Conservation (phyloP, 1,140 invertebrate genomes). For the Tetraneura akinire region DNA sequence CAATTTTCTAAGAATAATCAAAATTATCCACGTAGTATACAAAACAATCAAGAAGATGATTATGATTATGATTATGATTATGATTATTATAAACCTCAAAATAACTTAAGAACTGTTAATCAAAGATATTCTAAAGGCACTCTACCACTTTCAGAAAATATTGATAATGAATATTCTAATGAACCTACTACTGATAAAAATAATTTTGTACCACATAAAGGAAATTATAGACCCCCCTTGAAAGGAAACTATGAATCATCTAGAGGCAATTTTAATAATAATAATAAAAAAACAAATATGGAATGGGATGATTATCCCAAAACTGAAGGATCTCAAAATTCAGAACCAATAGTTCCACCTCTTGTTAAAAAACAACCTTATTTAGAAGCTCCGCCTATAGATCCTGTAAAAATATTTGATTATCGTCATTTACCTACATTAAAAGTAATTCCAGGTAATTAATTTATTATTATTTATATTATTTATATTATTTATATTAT, state of each 20-base stretch:
- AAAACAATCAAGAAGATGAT: not conserved
- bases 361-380: not conserved
- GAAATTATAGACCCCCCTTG: not conserved
- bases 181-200: not conserved
- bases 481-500: too few species aligned
- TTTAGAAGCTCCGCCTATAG: conserved; percentile 32
- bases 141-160: not conserved
- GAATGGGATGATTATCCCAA: not conserved
- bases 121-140: not conserved
- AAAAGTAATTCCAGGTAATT: conserved; percentile 50
- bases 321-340: not conserved
- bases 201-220: not conserved
- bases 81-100: conserved; percentile 21
- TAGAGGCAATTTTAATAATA: conserved; percentile 24
- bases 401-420: conserved; percentile 47
- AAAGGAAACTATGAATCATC: conserved; percentile 9
- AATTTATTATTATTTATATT: too few species aligned
- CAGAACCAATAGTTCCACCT: not conserved
- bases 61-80: conserved; percentile 32
- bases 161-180: conserved; percentile 8
- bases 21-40: not conserved
- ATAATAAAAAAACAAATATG: not conserved
- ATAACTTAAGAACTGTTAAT: not conserved
- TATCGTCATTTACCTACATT: conserved; percentile 46
- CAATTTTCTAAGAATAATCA: not conserved